Base-by-base conservation (phyloP, 2,113 vertebrate genomes). In the Amazona guildingii region DNA sequence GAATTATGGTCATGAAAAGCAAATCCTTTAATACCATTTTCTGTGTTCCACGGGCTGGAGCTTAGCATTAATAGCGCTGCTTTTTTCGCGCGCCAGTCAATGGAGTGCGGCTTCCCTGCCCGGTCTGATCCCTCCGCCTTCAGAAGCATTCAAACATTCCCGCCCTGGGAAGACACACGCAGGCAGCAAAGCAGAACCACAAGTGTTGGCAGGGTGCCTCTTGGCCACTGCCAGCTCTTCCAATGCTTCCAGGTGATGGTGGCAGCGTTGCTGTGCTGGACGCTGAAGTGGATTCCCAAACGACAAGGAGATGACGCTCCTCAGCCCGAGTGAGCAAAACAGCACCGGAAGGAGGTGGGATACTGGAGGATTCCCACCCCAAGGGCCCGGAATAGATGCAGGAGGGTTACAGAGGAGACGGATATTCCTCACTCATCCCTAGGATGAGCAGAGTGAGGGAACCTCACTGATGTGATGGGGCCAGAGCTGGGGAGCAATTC, bases 1-100 rank as follows among this genome's bases (percentile, higher is more conserved):
- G 98, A 98, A 98, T 98, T 98, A 98, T 96, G 97, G 97, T 97
- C 97, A 97, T 97, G 97, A 98, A 98, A 98, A 98, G 97, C 92
- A 98, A 98, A 98, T 98, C 98, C 98, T 97, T 98, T 98, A 98
- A 98, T 97, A 95, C 97, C 90, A 48, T 97, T 97, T 97, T 97
- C 97, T 97, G 94, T 97, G 98, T 97, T 97, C 96, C 93, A 73
- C 48, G 10, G 94, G 85, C 95, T 68, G 94, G 55, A 96, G 98
- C 97, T 98, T 97, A 97, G 96, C 97, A 72, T 93, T 97, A 94
- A 96, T 88, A 97, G 97, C 69, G 59, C 95, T 17, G 86, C 1
- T 73, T 85, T 94, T 94, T 88, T 51, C 75, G 52, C 59, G 72
- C 78, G 84, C 64, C 92, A 6, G 51, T 54, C 93, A 69, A 57